A percentile compares a stretch with the other conserved stretches of the same genome.
These are phyloP conservation scores for Knipowitschia caucasica DNA, from an alignment of 2,797 vertebrate species.

Conservation along the genomic window DNA sequence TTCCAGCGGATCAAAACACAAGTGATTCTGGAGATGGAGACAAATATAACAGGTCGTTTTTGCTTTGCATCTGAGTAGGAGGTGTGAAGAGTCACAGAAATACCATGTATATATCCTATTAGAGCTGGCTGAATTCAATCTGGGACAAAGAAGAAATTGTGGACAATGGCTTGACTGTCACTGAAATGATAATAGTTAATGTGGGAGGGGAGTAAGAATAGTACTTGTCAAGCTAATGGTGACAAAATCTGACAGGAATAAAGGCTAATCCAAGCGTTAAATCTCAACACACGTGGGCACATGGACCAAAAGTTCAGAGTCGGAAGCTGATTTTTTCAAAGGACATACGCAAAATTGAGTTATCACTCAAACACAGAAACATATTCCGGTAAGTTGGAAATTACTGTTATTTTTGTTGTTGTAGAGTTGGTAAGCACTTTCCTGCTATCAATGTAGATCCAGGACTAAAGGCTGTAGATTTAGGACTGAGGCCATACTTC, in stretches of 20 bases:
- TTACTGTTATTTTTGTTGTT: too few species aligned
- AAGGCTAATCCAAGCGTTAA: not conserved
- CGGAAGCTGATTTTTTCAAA: too few species aligned
- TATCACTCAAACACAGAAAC: too few species aligned
- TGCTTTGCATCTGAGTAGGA: too few species aligned
- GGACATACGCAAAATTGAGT: too few species aligned
- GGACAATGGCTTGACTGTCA: not conserved
- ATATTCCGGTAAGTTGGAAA: too few species aligned
- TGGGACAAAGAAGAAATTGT: not conserved
- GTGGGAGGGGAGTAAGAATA: not conserved
- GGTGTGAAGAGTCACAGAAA: not conserved
- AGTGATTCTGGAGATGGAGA: not conserved
- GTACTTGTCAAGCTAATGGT: not conserved
- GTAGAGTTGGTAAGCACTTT: too few species aligned
- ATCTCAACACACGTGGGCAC: not conserved
- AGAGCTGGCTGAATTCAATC: not conserved
- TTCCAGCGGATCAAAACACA: not conserved
- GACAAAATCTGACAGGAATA: not conserved
- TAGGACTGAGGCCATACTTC: too few species aligned
- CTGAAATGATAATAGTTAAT: not conserved
- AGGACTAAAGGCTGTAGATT: too few species aligned
- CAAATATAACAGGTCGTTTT: not conserved
- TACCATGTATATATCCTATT: not conserved
- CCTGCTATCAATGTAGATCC: too few species aligned
- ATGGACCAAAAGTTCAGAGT: not conserved